Evolutionary conservation across 2,797 vertebrate genomes (phyloP), one percentile per base, ranked within the genome.

Genomic region (Syngnathus rostellatus): DNA sequence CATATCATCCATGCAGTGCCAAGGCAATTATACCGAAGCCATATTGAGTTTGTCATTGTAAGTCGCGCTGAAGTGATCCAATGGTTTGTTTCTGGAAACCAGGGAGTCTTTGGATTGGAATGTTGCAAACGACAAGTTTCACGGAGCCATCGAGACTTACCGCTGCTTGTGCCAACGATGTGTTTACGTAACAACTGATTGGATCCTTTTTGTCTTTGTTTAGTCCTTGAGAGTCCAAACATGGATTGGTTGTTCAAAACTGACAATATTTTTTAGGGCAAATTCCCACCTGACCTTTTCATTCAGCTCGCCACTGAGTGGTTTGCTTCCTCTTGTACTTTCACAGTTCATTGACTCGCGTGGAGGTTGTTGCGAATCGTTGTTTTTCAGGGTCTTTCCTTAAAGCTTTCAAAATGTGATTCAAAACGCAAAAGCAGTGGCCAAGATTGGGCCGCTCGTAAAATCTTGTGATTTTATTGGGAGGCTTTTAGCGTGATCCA

Each of bases 21-120:
- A 23, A 43, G n/a, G 40, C 60, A 23, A 43, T 62, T 62, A 43
- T 61, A 25, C 43, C 40, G 43, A 11, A 62, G 60, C 60, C 60
- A 58, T 58, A 58, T 58, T 58, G 55, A 58, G 55, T 37, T 31
- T 58, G 55, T 38, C 55, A 43, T 62, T 43, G 11, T 23, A 43
- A 43, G 11, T 43, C 21, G 2, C 60, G 21, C 40, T 43, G 21
- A 43, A 23, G 21, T 43, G 11, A 60, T 39, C n/a, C 17, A 39
- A 6, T n/a, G 8, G 38, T 39, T 38, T n/a, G 19, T 8, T 41
- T 61, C n/a, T 43, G n/a, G 16, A 62, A 62, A 43, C 5, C 3
- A 14, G n/a, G 39, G 40, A 21, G 23, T 61, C 11, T 61, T 43
- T 61, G 40, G 10, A 41, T 40, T 12, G 16, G 6, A 10, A 7